Evolutionary conservation across 92 coral and sea anemone species (phyloP).

Genomic region (Palythoa grandiflora): DNA sequence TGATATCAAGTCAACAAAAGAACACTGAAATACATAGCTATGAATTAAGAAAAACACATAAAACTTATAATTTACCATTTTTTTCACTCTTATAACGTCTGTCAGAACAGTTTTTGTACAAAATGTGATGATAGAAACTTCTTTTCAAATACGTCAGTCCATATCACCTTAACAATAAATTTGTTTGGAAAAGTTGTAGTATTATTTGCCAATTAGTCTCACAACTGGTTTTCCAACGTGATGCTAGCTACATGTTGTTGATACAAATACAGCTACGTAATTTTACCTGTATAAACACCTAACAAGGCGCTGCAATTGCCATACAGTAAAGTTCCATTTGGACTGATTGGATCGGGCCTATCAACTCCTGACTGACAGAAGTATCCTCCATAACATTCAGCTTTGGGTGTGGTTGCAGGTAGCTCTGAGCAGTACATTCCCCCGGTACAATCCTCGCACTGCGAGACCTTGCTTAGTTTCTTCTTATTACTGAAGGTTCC

Average conservation of each 20-base stretch:
- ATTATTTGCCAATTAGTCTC: not conserved
- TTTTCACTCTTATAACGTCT: too few species aligned
- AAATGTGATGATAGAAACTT: too few species aligned
- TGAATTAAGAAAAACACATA: too few species aligned
- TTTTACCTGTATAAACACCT: slow-evolving; percentile 83
- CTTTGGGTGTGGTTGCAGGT: slow-evolving; percentile 73
- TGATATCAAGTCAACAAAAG: too few species aligned
- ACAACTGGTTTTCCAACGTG: not conserved
- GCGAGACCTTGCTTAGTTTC: slow-evolving; percentile 70
- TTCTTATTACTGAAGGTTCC: slow-evolving; percentile 89
- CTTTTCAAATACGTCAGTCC: too few species aligned
- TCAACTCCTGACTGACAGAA: slow-evolving; percentile 92
- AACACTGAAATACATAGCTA: too few species aligned
- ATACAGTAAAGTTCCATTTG: slow-evolving; percentile 75
- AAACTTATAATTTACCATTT: too few species aligned
- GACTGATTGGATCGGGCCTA: slow-evolving; percentile 80
- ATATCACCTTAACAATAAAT: too few species aligned
- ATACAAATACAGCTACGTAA: too few species aligned
- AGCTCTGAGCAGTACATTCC: slow-evolving; percentile 87
- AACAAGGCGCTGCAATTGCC: slow-evolving; percentile 86
- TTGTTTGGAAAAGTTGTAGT: too few species aligned
- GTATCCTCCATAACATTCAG: slow-evolving; percentile 82
- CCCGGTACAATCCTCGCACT: slow-evolving; percentile 91
- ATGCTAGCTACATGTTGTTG: not conserved
- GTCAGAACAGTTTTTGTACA: too few species aligned